These are phyloP conservation scores for Tryphoninae sp. DNA, from an alignment of 2,888 invertebrate genomes.

Conservation along the genomic window DNA sequence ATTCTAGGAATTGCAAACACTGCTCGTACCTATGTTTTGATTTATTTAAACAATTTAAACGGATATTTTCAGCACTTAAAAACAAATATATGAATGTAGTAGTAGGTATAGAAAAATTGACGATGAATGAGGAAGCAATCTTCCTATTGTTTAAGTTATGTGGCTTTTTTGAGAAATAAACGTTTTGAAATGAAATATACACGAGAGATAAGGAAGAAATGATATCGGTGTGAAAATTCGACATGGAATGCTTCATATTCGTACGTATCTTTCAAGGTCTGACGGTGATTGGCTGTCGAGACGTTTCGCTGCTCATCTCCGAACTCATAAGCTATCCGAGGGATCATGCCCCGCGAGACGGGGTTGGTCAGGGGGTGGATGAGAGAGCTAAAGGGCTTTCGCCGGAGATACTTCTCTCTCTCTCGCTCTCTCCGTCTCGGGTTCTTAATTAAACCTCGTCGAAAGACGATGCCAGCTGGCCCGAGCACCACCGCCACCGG, in stretches of 20 bases:
- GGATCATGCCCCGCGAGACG: slow-evolving; percentile 45
- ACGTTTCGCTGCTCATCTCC: slow-evolving; percentile 64
- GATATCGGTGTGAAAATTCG: slow-evolving; percentile 8
- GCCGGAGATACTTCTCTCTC: slow-evolving; percentile 24
- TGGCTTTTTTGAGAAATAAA: no score
- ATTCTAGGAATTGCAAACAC: no score
- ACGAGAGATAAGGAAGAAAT: neutral
- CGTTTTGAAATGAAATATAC: neutral
- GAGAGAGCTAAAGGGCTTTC: slow-evolving; percentile 43
- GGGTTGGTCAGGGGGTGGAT: slow-evolving; percentile 9
- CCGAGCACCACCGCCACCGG: slow-evolving; percentile 26
- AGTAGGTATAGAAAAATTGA: no score
- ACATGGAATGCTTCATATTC: neutral
- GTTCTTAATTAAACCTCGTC: slow-evolving; percentile 72
- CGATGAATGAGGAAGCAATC: no score
- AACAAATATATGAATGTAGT: no score
- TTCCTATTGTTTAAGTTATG: no score
- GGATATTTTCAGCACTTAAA: no score
- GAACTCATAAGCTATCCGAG: slow-evolving; percentile 62
- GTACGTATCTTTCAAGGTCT: slow-evolving; percentile 24
- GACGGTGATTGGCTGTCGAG: slow-evolving; percentile 64
- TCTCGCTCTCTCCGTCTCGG: slow-evolving; percentile 37
- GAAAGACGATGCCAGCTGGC: slow-evolving; percentile 62
- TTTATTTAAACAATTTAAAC: no score
- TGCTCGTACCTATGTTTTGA: no score